Conservation (phyloP, 2,797 vertebrate species). For the Staurois parvus region DNA sequence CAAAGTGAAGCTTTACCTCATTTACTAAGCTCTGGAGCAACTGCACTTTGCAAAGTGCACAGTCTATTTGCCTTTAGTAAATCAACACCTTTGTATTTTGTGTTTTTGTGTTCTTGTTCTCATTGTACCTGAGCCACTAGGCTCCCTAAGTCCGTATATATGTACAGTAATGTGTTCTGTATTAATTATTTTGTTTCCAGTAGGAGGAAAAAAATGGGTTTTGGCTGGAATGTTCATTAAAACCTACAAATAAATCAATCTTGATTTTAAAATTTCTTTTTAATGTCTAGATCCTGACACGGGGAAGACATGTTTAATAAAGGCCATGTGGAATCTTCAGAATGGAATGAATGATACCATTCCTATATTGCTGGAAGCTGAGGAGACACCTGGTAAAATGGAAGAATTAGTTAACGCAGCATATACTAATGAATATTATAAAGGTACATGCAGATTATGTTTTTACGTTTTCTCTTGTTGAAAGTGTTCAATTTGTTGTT, state of each 20-base stretch:
- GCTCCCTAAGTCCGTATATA: neutral
- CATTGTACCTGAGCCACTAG: no score
- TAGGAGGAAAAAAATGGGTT: neutral
- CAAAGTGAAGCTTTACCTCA: no score
- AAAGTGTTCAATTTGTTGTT: neutral
- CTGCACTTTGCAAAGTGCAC: no score
- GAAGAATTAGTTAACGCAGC: constrained; percentile 82
- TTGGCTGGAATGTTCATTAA: neutral
- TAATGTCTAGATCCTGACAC: constrained; percentile 80
- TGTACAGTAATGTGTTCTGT: neutral
- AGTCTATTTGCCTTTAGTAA: no score
- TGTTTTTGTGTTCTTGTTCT: no score
- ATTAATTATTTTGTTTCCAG: neutral
- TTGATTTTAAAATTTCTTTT: constrained; percentile 8
- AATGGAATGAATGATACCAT: constrained; percentile 83
- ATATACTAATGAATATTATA: constrained; percentile 82
- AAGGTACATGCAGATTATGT: constrained; percentile 73
- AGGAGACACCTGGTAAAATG: constrained; percentile 79
- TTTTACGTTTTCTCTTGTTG: neutral
- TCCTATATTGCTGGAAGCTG: constrained; percentile 82
- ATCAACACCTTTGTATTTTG: neutral
- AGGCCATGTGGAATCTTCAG: constrained; percentile 88
- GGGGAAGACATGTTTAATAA: constrained; percentile 90
- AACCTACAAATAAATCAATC: neutral
- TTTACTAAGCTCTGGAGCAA: no score